A percentile compares a stretch with the other conserved stretches of the same genome.
Conservation (phyloP, 1,140 invertebrate genomes). For the Cyclargus thomasi region DNA sequence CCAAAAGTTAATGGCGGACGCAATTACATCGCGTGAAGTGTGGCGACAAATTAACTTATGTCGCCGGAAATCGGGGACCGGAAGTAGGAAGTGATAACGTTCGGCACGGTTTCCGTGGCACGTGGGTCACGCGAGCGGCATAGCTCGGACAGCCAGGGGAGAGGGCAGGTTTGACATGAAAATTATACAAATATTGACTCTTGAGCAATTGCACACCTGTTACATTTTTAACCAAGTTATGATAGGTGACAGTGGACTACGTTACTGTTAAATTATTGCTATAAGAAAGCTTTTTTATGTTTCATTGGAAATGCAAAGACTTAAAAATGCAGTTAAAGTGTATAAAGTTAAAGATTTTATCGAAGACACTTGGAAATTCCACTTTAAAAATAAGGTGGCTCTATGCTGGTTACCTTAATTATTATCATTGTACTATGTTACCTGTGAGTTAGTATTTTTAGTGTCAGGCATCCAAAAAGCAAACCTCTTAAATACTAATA, state of each 20-base stretch:
- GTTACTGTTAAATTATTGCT: no score
- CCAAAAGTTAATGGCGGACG: neutral
- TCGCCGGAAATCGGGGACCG: constrained; percentile 52
- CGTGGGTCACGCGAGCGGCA: constrained; percentile 42
- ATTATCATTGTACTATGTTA: no score
- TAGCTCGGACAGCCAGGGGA: neutral
- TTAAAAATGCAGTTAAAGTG: no score
- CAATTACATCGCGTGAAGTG: constrained; percentile 26
- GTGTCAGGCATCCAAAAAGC: no score
- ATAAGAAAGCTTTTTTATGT: no score
- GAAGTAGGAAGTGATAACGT: constrained; percentile 69
- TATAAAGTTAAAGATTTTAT: no score
- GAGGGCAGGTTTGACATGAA: constrained; percentile 32
- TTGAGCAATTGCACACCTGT: neutral
- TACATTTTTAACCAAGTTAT: neutral
- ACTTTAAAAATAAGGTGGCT: no score
- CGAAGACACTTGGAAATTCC: no score
- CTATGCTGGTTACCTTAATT: no score
- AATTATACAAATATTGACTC: constrained; percentile 33
- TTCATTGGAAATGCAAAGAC: no score
- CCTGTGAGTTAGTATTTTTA: no score
- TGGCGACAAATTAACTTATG: constrained; percentile 38
- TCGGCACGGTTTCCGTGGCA: constrained; percentile 59
- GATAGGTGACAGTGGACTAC: neutral
- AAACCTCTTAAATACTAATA: no score